Base-by-base conservation (phyloP, 2,113 vertebrate genomes). In the Campylorhamphus procurvoides region DNA sequence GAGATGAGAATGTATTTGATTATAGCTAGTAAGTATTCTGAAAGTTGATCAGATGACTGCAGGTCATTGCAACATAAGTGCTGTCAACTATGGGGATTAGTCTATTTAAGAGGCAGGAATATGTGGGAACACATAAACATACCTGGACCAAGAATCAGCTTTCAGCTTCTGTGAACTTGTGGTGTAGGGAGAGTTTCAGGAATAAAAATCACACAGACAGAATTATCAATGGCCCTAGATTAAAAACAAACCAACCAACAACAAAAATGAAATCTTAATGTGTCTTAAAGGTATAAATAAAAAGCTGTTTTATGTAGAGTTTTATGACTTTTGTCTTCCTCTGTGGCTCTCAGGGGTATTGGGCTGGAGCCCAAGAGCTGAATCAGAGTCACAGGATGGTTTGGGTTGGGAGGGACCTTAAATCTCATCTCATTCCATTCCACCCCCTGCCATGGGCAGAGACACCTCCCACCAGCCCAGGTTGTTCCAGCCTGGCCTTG, bases 1-100 rank as follows among this genome's bases (percentile, higher is more conserved):
- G 97, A 98, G 97, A 98, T 97, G 97, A 97, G 97, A 98, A 97
- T 98, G 97, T 98, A 98, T 98, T 98, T 98, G 97, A 98, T 98
- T 98, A 98, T 95, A 86, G 95, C 96, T 96, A 96, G 96, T 96
- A 94, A 98, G 97, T 96, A 97, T 98, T 97, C 97, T 94, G 94
- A 80, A 97, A 98, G 97, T 98, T 98, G 97, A 98, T 98, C 98
- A 97, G 96, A 98, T 97, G 96, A 96, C 97, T 98, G 92, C 93
- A 97, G 98, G 97, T 98, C 98, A 98, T 89, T 94, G 95, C 96
- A 92, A 87, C 91, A 37, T 58, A 96, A 98, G 88, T 94, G 83
- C 96, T 97, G 96, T 97, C 96, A 97, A 78, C 96, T 74, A 19
- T 56, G 91, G 69, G 90, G 96, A 98, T 98, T 97, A 98, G 62